Percentiles rank a stretch among this genome's conserved stretches.
Conservation (phyloP, 1,140 invertebrate species). For the Magallana gigas region DNA sequence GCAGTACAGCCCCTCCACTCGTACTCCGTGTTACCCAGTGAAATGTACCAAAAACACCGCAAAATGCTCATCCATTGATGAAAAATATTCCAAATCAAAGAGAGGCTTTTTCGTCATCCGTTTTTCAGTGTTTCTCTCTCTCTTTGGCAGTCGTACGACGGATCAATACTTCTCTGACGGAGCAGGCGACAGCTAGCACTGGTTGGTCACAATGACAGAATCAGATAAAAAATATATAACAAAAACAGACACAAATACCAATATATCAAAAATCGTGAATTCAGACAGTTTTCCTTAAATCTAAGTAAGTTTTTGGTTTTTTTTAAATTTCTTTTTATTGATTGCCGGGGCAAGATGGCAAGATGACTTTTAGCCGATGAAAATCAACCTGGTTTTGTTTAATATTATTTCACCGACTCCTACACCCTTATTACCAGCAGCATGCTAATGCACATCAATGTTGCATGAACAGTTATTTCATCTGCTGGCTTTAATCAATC, state of each 20-base stretch:
- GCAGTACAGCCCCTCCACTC: background rate
- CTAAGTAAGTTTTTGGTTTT: background rate
- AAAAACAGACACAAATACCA: background rate
- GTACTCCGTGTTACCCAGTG: background rate
- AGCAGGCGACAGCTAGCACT: background rate
- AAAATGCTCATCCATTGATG: slow-evolving; percentile 50
- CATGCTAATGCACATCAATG: slow-evolving; percentile 11
- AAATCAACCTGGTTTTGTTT: background rate
- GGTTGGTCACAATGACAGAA: background rate
- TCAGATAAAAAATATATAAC: background rate
- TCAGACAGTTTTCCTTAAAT: too few species aligned
- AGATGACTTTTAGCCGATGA: background rate
- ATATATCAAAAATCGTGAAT: too few species aligned
- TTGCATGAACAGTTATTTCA: background rate
- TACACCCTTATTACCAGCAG: background rate
- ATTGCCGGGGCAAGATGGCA: too few species aligned
- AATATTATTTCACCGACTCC: background rate
- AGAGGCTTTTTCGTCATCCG: slow-evolving; percentile 55
- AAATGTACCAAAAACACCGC: background rate
- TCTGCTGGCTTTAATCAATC: slow-evolving; percentile 2
- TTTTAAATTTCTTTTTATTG: background rate
- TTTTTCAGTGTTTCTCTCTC: background rate
- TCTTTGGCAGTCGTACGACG: background rate
- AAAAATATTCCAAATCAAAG: slow-evolving; percentile 58
- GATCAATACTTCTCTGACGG: slow-evolving; percentile 17